These are phyloP conservation scores for Pangasius larnaudii DNA, from an alignment of 2,797 vertebrate species.

Conservation along the genomic window DNA sequence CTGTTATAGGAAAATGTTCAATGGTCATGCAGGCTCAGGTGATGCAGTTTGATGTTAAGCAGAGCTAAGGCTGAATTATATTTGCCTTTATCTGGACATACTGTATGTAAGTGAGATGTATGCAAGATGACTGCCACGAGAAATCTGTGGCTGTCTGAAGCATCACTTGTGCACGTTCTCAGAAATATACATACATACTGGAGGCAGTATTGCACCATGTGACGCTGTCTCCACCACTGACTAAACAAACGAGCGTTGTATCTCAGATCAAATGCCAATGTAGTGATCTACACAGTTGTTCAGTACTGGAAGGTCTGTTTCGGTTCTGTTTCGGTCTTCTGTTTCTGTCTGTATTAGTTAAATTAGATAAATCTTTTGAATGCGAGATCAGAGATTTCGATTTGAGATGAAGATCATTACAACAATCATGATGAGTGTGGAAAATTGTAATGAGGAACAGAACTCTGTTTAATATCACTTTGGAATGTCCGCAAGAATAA, in stretches of 20 bases:
- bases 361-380: neutral
- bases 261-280: neutral
- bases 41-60: neutral
- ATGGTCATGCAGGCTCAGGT: neutral
- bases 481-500: neutral
- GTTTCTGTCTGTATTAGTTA: neutral
- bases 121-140: neutral
- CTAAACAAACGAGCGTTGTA: neutral
- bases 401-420: neutral
- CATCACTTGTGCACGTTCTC: neutral
- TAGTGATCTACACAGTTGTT: neutral
- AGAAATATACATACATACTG: neutral
- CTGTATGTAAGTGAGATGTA: neutral
- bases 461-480: neutral
- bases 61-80: neutral
- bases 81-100: neutral
- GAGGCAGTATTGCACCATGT: neutral
- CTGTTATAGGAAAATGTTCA: neutral
- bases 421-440: neutral
- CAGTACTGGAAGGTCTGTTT: neutral
- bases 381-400: neutral
- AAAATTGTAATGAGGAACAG: neutral
- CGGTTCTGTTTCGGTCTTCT: too few relatives aligned
- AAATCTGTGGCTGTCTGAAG: neutral
- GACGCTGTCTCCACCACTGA: neutral